Evolutionary conservation across 2,113 vertebrate genomes (phyloP), one percentile per base, ranked within the genome.

Genomic region (Taxidea taxus): DNA sequence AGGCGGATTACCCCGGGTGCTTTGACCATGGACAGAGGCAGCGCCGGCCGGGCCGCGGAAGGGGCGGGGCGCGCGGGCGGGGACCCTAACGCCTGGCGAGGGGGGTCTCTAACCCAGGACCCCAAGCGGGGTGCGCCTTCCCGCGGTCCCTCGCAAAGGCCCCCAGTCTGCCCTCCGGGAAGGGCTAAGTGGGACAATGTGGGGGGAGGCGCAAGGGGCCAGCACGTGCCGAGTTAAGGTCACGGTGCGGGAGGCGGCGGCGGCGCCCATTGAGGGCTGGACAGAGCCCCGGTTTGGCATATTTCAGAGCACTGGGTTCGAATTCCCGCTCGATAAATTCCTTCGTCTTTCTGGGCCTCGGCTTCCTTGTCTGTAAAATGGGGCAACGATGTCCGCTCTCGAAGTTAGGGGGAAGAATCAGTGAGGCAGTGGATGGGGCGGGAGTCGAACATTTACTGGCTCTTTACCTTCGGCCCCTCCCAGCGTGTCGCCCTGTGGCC

Each of bases 1-100:
- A 99, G 99, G 99, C 98, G 99, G 99, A 99, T 99, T 99, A 99
- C 99, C 99, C 99, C 99, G 99, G 99, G 99, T 99, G 99, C 99
- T 99, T 99, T 99, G 99, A 99, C 99, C 99, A 98, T 99, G 99
- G 99, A 99, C 98, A 99, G 99, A 99, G 98, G 99, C 99, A 99
- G 98, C 99, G 99, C 98, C 98, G 98, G 98, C 99, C 98, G n/a
- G 88, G 97, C 75, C 90, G 80, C 83, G 44, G 89, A 39, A 94
- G 94, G 94, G 94, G 95, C 92, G 90, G 95, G 85, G 66, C 86
- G 54, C n/a, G 25, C 75, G 66, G 31, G 60, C 31, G 11, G 60
- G 68, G 91, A 87, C 75, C 80, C 96, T 25, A 58, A 4, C 64
- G 75, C 88, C 29, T 3, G 23, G 58, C 75, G 6, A 14, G 42